Percentiles rank a stretch among this genome's conserved stretches.
Evolutionary conservation across 2,888 invertebrate species (phyloP).

Genomic region (Agrotis clavis): DNA sequence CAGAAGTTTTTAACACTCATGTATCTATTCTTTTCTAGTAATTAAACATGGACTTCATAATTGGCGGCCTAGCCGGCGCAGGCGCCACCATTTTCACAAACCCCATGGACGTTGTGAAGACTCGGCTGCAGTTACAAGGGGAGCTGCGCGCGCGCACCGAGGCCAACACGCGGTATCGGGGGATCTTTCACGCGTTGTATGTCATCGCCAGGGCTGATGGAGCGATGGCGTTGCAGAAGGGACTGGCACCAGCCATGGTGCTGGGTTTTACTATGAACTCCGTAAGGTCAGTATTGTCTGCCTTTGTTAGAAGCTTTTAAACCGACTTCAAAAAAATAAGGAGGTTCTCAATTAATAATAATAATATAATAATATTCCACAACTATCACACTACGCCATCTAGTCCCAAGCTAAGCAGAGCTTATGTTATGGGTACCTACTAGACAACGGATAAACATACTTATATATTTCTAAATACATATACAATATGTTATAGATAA

Average conservation of each 20-base stretch:
- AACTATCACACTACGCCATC: too few relatives aligned
- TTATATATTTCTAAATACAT: too few relatives aligned
- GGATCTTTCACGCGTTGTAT: conserved; percentile 95
- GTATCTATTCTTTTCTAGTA: conserved; percentile 25
- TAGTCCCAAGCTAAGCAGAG: too few relatives aligned
- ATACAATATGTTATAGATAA: too few relatives aligned
- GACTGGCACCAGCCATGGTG: conserved; percentile 95
- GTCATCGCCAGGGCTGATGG: conserved; percentile 94
- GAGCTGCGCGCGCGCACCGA: conserved; percentile 92
- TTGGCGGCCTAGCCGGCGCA: conserved; percentile 94
- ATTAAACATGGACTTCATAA: conserved; percentile 92
- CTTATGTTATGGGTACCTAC: too few relatives aligned
- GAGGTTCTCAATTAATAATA: too few relatives aligned
- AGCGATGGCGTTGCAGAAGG: conserved; percentile 93
- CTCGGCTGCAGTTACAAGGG: conserved; percentile 96
- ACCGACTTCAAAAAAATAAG: too few relatives aligned
- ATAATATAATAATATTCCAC: too few relatives aligned
- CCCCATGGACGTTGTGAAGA: conserved; percentile 97
- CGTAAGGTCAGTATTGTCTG: conserved; percentile 76
- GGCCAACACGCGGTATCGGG: conserved; percentile 91
- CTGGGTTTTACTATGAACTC: conserved; percentile 93
- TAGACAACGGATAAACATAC: too few relatives aligned
- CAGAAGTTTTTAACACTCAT: background rate
- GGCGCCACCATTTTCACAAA: conserved; percentile 96
- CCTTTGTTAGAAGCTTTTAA: too few relatives aligned